Conservation (phyloP, 2,113 vertebrate species). For the Oryzias woworae region DNA sequence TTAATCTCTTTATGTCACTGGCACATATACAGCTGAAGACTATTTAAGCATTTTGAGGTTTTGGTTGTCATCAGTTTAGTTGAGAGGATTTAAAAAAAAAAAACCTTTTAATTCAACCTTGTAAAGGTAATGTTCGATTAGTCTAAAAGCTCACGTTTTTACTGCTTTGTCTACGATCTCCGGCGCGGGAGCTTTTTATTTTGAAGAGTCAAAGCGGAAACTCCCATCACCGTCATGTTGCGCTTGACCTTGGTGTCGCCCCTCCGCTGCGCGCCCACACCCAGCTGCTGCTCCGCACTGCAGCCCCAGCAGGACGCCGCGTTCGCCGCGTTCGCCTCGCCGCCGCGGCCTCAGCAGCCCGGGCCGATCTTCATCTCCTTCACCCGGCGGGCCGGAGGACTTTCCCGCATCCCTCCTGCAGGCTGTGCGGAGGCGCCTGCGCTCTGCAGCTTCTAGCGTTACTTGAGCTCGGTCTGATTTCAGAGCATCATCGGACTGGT, state of each 20-base stretch:
- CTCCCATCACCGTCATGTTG: rapidly evolving
- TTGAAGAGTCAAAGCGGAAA: slow-evolving; percentile 25
- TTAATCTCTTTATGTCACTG: too few relatives aligned
- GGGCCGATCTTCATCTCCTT: not conserved
- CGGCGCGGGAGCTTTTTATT: slow-evolving; percentile 20
- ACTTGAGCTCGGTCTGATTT: slow-evolving; percentile 52
- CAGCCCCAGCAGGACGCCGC: slow-evolving; percentile 39
- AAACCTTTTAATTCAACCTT: too few relatives aligned
- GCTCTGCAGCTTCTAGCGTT: slow-evolving; percentile 37
- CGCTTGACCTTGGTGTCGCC: not conserved
- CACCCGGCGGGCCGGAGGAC: too few relatives aligned
- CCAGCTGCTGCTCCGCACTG: slow-evolving; percentile 60
- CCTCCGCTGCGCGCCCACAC: slow-evolving; percentile 51
- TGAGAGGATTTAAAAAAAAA: too few relatives aligned
- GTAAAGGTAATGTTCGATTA: too few relatives aligned
- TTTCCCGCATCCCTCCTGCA: too few relatives aligned
- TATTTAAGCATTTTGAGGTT: too few relatives aligned
- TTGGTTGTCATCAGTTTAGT: too few relatives aligned
- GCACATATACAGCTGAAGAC: too few relatives aligned
- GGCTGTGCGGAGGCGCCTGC: slow-evolving; percentile 15
- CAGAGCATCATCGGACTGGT: slow-evolving; percentile 54
- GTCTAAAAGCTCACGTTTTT: too few relatives aligned
- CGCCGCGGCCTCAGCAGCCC: not conserved
- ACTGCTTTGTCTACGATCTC: not conserved
- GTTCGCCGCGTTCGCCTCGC: slow-evolving; percentile 19